Percentiles rank a stretch among this genome's conserved stretches.
phyloP scores from a whole-genome alignment of 2,113 vertebrate genomes.

The Meles meles region DNA sequence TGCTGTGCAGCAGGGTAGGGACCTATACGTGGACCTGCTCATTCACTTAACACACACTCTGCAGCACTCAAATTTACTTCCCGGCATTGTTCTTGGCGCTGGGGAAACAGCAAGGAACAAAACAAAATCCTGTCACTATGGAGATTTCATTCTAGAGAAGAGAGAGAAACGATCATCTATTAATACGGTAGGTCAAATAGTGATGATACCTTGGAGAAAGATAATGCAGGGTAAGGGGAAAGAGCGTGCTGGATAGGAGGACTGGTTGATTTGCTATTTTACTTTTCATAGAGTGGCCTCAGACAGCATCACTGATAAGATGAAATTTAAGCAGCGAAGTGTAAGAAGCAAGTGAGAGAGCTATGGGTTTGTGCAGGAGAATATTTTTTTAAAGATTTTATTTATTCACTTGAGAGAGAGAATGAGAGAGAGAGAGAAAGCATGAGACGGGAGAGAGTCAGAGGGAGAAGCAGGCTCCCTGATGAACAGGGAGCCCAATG shows the following conservation, averaged over 20 bases:
- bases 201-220: not conserved
- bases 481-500: too few species aligned
- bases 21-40: not conserved
- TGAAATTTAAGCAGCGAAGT: not conserved
- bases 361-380: not conserved
- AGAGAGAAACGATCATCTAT: not conserved
- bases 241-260: rapidly evolving
- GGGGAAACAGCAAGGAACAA: not conserved
- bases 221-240: not conserved
- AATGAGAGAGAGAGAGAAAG: too few species aligned
- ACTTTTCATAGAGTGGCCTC: not conserved
- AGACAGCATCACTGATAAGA: not conserved
- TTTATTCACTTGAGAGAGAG: too few species aligned
- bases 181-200: not conserved
- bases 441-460: too few species aligned
- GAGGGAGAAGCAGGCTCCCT: too few species aligned
- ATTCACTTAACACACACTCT: not conserved
- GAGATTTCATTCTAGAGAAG: not conserved
- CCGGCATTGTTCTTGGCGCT: not conserved
- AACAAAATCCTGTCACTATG: not conserved
- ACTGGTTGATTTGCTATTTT: not conserved
- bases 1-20: rapidly evolving
- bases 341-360: not conserved
- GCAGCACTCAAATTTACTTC: not conserved
- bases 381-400: not conserved